Evolutionary conservation across 2,113 vertebrate genomes (phyloP).

Genomic region (Galbula dea): DNA sequence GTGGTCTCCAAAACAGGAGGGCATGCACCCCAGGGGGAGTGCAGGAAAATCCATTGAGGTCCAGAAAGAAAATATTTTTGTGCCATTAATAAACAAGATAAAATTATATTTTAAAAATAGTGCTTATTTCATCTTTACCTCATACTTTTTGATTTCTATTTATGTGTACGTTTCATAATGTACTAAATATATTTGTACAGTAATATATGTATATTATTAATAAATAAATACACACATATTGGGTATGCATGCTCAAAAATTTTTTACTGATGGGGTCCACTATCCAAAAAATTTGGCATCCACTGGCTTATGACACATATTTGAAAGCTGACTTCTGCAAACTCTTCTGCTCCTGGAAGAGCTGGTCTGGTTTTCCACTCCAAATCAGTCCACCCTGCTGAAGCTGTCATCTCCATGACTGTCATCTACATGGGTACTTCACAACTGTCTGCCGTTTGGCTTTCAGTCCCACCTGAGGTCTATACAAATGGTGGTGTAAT

Average conservation of each 20-base stretch:
- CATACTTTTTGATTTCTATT: neutral
- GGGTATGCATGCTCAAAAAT: neutral
- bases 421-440: neutral
- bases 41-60: neutral
- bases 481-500: neutral
- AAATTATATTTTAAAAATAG: neutral
- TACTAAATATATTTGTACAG: neutral
- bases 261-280: neutral
- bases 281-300: neutral
- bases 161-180: neutral
- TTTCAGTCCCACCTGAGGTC: neutral
- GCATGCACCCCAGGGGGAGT: neutral
- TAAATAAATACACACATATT: neutral
- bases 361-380: neutral
- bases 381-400: neutral
- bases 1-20: accelerated
- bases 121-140: neutral
- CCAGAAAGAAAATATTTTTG: neutral
- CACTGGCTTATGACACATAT: neutral
- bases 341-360: neutral
- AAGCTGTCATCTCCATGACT: neutral
- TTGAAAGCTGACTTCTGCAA: neutral
- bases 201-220: neutral
- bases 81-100: neutral
- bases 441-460: neutral